phyloP scores from a whole-genome alignment of 2,888 invertebrate species.

The Imbricaverruca yamaguchii region DNA sequence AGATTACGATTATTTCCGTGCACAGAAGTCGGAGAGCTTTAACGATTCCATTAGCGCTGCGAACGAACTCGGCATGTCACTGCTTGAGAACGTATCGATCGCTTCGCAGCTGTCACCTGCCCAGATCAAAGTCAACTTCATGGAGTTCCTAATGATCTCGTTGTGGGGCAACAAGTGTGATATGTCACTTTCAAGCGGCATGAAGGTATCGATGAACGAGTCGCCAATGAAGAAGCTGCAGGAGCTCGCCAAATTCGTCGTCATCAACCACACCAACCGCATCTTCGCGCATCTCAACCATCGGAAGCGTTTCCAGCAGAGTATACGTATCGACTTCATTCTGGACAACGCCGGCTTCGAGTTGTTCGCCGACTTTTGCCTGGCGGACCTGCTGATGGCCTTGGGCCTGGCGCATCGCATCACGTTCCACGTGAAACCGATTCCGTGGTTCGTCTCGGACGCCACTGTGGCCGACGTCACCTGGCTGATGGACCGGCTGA shows the following conservation, averaged over 20 bases:
- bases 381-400: constrained; percentile 69
- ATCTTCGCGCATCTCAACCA: constrained; percentile 24
- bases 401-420: constrained; percentile 56
- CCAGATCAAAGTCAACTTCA: background rate
- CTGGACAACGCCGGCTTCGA: constrained; percentile 94
- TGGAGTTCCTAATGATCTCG: constrained; percentile 45
- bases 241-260: constrained; percentile 32
- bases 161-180: constrained; percentile 96
- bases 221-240: constrained; percentile 52
- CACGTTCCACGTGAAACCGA: constrained; percentile 72
- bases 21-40: constrained; percentile 62
- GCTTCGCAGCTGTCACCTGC: constrained; percentile 35
- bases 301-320: constrained; percentile 24
- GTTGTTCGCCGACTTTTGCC: constrained; percentile 75
- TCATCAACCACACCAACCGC: constrained; percentile 22
- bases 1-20: constrained; percentile 66
- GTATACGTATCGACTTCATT: constrained; percentile 54
- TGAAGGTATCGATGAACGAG: constrained; percentile 49
- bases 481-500: constrained; percentile 53
- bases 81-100: constrained; percentile 37
- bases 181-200: constrained; percentile 73
- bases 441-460: constrained; percentile 96
- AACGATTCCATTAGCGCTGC: constrained; percentile 48
- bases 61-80: constrained; percentile 35
- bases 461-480: constrained; percentile 65